Percentiles rank a stretch among this genome's conserved stretches.
Evolutionary conservation across 2,797 vertebrate species (phyloP).

Genomic region (Percopsis omiscomaycus): DNA sequence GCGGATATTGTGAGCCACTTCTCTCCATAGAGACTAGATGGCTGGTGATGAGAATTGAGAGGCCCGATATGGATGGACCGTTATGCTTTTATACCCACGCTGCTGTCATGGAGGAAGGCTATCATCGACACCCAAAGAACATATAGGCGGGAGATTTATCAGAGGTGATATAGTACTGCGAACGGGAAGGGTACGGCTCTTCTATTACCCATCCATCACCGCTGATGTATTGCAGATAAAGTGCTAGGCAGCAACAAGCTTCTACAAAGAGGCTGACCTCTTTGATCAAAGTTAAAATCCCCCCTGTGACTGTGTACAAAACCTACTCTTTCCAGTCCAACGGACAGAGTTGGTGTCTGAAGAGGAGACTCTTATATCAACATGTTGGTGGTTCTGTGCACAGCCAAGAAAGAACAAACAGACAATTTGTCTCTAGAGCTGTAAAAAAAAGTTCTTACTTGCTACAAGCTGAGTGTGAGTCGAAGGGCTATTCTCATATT

Average conservation of each 20-base stretch:
- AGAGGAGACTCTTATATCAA: slow-evolving; percentile 52
- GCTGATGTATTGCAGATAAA: slow-evolving; percentile 63
- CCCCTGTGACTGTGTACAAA: slow-evolving; percentile 54
- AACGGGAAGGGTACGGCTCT: slow-evolving; percentile 52
- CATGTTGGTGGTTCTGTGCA: slow-evolving; percentile 35
- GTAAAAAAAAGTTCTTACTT: slow-evolving; percentile 26
- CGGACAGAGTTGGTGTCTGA: slow-evolving; percentile 52
- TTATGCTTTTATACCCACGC: slow-evolving; percentile 40
- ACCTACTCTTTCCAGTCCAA: slow-evolving; percentile 51
- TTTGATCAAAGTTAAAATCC: slow-evolving; percentile 63
- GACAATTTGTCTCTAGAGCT: slow-evolving; percentile 61
- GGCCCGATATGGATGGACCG: slow-evolving; percentile 70
- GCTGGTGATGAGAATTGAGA: slow-evolving; percentile 63
- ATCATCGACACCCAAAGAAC: slow-evolving; percentile 63
- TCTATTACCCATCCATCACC: slow-evolving; percentile 58
- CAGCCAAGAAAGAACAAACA: slow-evolving; percentile 58
- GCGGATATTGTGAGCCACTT: slow-evolving; percentile 44
- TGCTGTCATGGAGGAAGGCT: slow-evolving; percentile 39
- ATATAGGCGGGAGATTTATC: slow-evolving; percentile 73
- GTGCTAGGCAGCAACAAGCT: slow-evolving; percentile 62
- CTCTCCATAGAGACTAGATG: slow-evolving; percentile 56
- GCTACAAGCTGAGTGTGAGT: slow-evolving; percentile 42
- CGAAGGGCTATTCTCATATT: slow-evolving; percentile 24
- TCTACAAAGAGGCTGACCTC: slow-evolving; percentile 65
- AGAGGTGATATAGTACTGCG: slow-evolving; percentile 61